A percentile compares a stretch with the other conserved stretches of the same genome.
These are phyloP conservation scores for Lasioglossum lativentre DNA, from an alignment of 2,888 invertebrate genomes.

Conservation along the genomic window DNA sequence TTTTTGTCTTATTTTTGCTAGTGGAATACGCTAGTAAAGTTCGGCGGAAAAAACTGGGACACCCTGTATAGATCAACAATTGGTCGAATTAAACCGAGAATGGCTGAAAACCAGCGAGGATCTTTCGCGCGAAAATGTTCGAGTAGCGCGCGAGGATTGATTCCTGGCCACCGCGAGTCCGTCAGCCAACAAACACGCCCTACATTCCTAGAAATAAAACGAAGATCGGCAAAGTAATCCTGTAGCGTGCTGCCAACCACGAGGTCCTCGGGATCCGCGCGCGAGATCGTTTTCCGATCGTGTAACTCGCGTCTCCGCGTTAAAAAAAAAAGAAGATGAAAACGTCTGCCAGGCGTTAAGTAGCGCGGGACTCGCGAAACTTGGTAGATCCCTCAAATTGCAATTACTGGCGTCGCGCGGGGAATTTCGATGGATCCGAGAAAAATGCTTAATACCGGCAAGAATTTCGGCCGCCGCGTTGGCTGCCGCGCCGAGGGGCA, in stretches of 20 bases:
- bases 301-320: conserved; percentile 17
- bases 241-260: not conserved
- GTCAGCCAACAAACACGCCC: not conserved
- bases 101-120: not conserved
- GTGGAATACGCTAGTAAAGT: no score
- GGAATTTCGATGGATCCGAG: conserved; percentile 28
- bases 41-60: no score
- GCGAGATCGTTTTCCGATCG: conserved; percentile 21
- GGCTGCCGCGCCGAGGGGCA: not conserved
- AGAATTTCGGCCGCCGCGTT: not conserved
- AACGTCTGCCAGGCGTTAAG: conserved; percentile 6
- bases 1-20: no score
- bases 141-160: not conserved
- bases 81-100: not conserved
- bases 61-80: not conserved
- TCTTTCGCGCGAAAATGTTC: not conserved
- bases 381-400: conserved; percentile 41
- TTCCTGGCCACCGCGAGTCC: not conserved
- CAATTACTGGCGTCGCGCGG: conserved; percentile 48
- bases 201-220: not conserved
- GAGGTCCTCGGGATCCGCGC: not conserved
- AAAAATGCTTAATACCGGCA: conserved; percentile 25
- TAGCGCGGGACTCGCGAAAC: conserved; percentile 28
- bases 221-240: not conserved
- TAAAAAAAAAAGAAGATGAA: not conserved